Evolutionary conservation across 1,140 invertebrate species (phyloP), one percentile per base, ranked within the genome.

Genomic region (Globodera rostochiensis): DNA sequence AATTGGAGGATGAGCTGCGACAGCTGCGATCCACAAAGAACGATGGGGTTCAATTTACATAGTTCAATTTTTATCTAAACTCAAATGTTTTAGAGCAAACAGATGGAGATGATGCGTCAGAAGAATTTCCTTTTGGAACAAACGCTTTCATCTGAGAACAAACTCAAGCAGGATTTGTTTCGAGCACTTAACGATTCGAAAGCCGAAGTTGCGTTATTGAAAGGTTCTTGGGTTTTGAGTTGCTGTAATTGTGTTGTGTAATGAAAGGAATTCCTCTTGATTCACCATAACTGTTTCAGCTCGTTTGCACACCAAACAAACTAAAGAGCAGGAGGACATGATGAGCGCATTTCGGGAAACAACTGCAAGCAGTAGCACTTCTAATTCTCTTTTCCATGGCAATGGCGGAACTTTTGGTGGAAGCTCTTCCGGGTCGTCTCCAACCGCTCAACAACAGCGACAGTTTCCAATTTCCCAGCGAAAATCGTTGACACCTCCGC

Each of bases 161-260:
- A 82, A n/a, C 66, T 86, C 6, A 86, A 86, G 47, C 77, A 85
- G 45, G 85, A 86, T 75, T 60, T 86, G 45, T 86, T 86, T 47
- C 25, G 84, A 7, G 86, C 85, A 13, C 75, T 86, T 45, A 86
- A 86, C 21, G 75, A 84, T 19, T 87, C 86, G 11, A 86, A 86
- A 19, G 83, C 85, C 25, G 77, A 86, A 82, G 80, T 86, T 74
- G 86, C 86, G 45, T n/a, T 76, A 50, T 60, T 86, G 57, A 87
- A 80, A 45, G 79, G 82, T 82, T 8, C 19, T 21, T 13, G 15
- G 8, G 57, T 80, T 76, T 66, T 6, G 47, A 9, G n/a, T 67
- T 67, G 36, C 36, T 53, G 53, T 3, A 3, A 53, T 53, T 15
- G 36, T 36, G 36, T 36, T 36, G 36, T 36, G 36, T 8, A 53